Percentiles rank a stretch among this genome's conserved stretches.
Conservation (phyloP, 2,888 invertebrate genomes). For the Epirrhoe alternata region DNA sequence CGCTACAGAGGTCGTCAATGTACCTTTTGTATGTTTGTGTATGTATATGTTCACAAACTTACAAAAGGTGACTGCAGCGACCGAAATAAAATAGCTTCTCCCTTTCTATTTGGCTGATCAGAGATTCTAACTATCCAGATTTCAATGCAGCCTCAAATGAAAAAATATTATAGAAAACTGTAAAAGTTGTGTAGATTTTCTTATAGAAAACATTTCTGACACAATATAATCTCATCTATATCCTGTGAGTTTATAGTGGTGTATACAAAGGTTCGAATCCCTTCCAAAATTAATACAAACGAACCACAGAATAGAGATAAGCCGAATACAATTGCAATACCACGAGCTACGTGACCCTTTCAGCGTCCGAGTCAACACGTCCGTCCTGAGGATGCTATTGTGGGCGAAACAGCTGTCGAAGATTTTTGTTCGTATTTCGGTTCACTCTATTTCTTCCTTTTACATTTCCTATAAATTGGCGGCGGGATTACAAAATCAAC, state of each 20-base stretch:
- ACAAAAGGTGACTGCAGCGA: not conserved
- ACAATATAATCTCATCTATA: not conserved
- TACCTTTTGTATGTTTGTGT: no score
- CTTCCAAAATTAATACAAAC: conserved; percentile 29
- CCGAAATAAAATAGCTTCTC: not conserved
- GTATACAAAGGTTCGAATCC: conserved; percentile 7
- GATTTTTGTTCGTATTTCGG: conserved; percentile 32
- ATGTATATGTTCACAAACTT: not conserved
- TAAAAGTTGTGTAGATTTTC: not conserved
- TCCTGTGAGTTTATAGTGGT: not conserved
- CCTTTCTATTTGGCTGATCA: not conserved
- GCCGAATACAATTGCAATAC: conserved; percentile 35
- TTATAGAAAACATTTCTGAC: not conserved
- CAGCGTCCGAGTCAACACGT: conserved; percentile 32
- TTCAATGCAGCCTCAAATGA: not conserved
- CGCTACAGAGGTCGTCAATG: no score
- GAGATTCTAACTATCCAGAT: not conserved
- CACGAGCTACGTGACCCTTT: conserved; percentile 35
- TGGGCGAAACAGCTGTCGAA: conserved; percentile 34
- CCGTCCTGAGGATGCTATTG: conserved; percentile 33
- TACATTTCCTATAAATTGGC: conserved; percentile 4
- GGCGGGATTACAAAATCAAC: not conserved
- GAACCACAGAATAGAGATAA: conserved; percentile 30
- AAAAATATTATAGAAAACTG: not conserved
- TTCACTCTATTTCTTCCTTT: conserved; percentile 11